These are phyloP conservation scores for Spialia ferax DNA, from an alignment of 2,888 invertebrate genomes.

Conservation along the genomic window DNA sequence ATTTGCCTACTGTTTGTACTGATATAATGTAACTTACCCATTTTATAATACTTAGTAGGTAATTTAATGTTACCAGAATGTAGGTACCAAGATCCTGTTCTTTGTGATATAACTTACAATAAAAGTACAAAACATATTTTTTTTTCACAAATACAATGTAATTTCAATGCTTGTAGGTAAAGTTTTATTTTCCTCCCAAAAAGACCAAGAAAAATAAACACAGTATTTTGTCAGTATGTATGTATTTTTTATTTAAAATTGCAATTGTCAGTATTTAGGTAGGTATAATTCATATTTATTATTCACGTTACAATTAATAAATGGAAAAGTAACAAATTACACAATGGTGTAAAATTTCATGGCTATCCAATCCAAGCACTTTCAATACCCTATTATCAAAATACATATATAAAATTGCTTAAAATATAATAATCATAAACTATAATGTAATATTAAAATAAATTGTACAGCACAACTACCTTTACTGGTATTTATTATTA, in stretches of 20 bases:
- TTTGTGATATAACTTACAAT: background rate
- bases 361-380: conserved; percentile 15
- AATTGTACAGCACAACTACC: no score
- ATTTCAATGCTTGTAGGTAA: background rate
- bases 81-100: background rate
- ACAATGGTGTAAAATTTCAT: conserved; percentile 1
- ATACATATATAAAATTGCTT: background rate
- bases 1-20: background rate
- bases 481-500: conserved; percentile 14
- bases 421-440: background rate
- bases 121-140: background rate
- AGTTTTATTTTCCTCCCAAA: background rate
- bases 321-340: conserved; percentile 3
- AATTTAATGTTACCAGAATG: background rate
- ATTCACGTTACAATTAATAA: conserved; percentile 14
- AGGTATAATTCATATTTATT: conserved; percentile 15
- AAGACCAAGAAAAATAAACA: background rate
- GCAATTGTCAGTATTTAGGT: conserved; percentile 8
- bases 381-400: conserved; percentile 5
- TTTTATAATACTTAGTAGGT: no score
- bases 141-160: background rate
- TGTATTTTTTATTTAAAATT: conserved; percentile 27
- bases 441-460: no score
- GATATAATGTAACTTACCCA: background rate
- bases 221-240: background rate